Percentiles rank a stretch among this genome's conserved stretches.
Evolutionary conservation across 2,113 vertebrate species (phyloP).

Genomic region (Mus musculus): GRCm39 chr6:72406501-72407000

Average conservation of each 20-base stretch:
- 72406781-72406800: background rate
- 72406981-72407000: constrained; percentile 91
- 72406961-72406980: constrained; percentile 93
- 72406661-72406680: background rate
- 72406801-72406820: background rate
- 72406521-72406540: constrained; percentile 89
- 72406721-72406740: background rate
- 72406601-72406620: constrained; percentile 92
- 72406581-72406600: constrained; percentile 89
- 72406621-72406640: constrained; percentile 86
- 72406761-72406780: background rate
- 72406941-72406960: constrained; percentile 92
- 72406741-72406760: background rate
- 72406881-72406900: constrained; percentile 2
- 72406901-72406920: constrained; percentile 33
- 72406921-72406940: constrained; percentile 3
- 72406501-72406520: constrained; percentile 91
- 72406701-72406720: background rate
- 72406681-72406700: background rate
- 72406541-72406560: constrained; percentile 89
- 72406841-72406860: background rate
- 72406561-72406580: constrained; percentile 86
- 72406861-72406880: background rate
- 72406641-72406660: background rate
- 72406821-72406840: background rate